A percentile compares a stretch with the other conserved stretches of the same genome.
Conservation (phyloP, 2,113 vertebrate genomes). For the Dasyprocta punctata region DNA sequence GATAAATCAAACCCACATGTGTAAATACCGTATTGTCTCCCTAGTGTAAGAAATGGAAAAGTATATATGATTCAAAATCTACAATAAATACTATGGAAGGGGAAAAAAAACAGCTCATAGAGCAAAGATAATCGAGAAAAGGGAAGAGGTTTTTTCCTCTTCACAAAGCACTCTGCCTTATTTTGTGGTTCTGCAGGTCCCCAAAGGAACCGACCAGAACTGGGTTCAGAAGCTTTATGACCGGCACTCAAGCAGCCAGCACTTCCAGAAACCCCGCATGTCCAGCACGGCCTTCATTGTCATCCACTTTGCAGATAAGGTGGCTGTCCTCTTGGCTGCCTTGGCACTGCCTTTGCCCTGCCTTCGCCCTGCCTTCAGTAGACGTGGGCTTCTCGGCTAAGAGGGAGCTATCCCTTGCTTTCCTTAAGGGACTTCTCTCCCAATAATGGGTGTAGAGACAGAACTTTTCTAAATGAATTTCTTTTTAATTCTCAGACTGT, state of each 20-base stretch:
- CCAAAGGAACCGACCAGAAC: constrained; percentile 95
- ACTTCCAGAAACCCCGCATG: constrained; percentile 96
- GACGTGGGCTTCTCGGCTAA: neutral
- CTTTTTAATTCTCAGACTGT: neutral
- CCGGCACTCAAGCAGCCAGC: constrained; percentile 86
- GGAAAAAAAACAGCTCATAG: too few species aligned
- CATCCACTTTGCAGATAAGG: constrained; percentile 94
- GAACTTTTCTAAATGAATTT: neutral
- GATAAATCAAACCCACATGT: too few species aligned
- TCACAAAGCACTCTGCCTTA: neutral
- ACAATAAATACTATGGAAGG: too few species aligned
- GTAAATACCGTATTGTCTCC: too few species aligned
- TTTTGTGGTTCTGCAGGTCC: constrained; percentile 86
- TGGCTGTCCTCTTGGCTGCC: constrained; percentile 61
- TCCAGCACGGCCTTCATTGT: constrained; percentile 94
- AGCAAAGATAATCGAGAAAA: too few species aligned
- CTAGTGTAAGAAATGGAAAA: too few species aligned
- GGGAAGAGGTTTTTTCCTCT: too few species aligned
- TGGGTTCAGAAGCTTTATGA: constrained; percentile 95
- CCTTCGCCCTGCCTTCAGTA: accelerated
- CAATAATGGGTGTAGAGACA: too few species aligned
- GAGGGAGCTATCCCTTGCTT: neutral
- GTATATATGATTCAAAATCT: too few species aligned
- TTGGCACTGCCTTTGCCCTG: accelerated
- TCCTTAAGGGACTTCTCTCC: neutral